Conservation (phyloP, 1,140 invertebrate genomes). For the Drosophila kikkawai region DNA sequence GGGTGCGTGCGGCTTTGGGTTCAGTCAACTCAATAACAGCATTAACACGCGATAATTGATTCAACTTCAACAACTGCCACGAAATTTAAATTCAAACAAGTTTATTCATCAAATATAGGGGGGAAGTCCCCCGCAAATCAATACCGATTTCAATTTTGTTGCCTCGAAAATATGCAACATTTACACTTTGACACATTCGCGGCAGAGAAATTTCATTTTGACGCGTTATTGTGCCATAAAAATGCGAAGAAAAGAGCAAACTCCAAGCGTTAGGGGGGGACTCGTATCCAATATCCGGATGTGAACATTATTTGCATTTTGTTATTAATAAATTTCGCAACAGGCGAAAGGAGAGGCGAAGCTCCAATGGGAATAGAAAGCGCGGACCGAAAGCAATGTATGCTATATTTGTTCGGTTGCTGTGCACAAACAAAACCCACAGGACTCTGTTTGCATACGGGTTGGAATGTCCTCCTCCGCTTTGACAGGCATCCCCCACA, state of each 20-base stretch:
- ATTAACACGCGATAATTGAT: constrained; percentile 25
- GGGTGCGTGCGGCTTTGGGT: constrained; percentile 4
- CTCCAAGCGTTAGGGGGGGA: background rate
- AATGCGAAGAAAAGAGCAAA: constrained; percentile 23
- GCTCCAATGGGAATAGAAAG: constrained; percentile 3
- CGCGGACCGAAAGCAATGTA: constrained; percentile 15
- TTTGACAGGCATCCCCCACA: constrained; percentile 27
- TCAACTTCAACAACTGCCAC: background rate
- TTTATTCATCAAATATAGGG: constrained; percentile 4
- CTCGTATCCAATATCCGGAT: constrained; percentile 18
- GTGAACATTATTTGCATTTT: constrained; percentile 69
- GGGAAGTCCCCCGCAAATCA: constrained; percentile 2
- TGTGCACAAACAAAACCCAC: constrained; percentile 36
- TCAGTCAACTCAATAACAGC: constrained; percentile 7
- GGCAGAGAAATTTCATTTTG: constrained; percentile 56
- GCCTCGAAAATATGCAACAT: constrained; percentile 50
- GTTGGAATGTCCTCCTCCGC: constrained; percentile 17
- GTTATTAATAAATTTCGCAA: constrained; percentile 74
- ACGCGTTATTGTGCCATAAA: constrained; percentile 56
- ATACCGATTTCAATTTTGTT: constrained; percentile 33
- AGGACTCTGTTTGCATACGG: constrained; percentile 36
- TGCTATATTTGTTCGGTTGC: constrained; percentile 35
- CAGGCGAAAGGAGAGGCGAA: constrained; percentile 21
- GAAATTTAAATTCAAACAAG: constrained; percentile 28
- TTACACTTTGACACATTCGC: constrained; percentile 63